Evolutionary conservation across 2,888 invertebrate species (phyloP).

Genomic region (Hecatera dysodea): DNA sequence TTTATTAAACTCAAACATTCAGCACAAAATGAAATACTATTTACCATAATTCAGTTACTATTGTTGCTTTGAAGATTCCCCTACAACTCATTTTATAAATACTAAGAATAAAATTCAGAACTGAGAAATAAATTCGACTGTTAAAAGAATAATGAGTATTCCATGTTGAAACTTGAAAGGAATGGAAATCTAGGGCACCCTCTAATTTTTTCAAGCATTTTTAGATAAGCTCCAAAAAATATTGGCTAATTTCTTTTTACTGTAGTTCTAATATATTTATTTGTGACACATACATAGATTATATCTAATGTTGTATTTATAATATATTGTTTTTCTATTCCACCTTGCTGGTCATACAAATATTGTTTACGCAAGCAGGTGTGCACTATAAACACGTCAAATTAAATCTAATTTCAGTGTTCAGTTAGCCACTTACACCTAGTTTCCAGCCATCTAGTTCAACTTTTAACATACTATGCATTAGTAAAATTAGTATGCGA

Average conservation of each 20-base stretch:
- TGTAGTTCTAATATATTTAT: no score
- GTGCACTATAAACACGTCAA: no score
- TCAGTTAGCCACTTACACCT: not conserved
- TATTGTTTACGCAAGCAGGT: no score
- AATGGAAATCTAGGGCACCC: not conserved
- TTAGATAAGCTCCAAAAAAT: no score
- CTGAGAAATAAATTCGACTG: not conserved
- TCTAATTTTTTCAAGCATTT: not conserved
- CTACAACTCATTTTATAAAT: not conserved
- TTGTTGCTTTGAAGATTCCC: not conserved
- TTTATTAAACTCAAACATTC: not conserved
- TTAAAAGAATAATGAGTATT: not conserved
- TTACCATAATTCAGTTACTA: not conserved
- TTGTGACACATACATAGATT: no score
- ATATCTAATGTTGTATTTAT: no score
- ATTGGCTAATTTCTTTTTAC: no score
- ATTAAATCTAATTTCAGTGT: no score
- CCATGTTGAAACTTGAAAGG: not conserved
- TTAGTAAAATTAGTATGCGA: conserved; percentile 31
- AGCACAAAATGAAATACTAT: not conserved
- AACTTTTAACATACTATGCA: conserved; percentile 26
- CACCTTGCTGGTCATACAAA: no score
- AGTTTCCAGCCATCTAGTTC: not conserved
- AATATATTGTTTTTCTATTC: no score
- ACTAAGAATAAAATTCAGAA: not conserved